Evolutionary conservation across 2,113 vertebrate genomes (phyloP).

Genomic region (Cricetomys ansorgei): DNA sequence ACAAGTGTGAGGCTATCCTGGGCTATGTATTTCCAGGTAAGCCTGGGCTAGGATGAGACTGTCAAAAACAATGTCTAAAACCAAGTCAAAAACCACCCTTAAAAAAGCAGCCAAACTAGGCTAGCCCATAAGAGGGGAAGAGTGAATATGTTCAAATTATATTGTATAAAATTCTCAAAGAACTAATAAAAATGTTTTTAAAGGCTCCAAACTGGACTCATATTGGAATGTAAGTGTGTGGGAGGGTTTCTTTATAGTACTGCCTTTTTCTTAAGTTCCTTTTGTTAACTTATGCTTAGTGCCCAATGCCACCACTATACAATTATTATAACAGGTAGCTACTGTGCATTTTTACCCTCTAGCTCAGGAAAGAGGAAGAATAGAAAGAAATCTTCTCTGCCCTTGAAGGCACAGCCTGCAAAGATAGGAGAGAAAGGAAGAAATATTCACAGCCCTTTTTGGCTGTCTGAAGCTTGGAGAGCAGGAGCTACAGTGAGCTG

Average conservation of each 20-base stretch:
- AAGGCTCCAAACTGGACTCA: neutral
- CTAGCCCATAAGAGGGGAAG: neutral
- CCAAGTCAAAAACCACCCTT: neutral
- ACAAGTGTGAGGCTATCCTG: neutral
- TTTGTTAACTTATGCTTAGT: neutral
- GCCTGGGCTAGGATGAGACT: neutral
- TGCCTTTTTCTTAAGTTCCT: constrained; percentile 33
- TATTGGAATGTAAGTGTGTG: constrained; percentile 21
- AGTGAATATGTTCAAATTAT: neutral
- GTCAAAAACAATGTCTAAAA: neutral
- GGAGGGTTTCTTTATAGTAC: neutral
- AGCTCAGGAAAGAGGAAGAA: too few species aligned
- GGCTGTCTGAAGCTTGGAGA: too few species aligned
- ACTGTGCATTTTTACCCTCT: too few species aligned
- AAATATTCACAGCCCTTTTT: too few species aligned
- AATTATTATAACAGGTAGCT: too few species aligned
- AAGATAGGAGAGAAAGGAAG: too few species aligned
- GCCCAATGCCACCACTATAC: neutral
- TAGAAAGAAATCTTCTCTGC: too few species aligned
- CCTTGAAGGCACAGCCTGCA: too few species aligned
- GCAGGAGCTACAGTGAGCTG: too few species aligned
- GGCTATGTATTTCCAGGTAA: neutral
- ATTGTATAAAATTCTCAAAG: neutral
- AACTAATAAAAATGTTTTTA: neutral
- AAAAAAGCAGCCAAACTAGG: neutral